Conservation (phyloP, 2,888 invertebrate species). For the Trissonchulus latispiculum region DNA sequence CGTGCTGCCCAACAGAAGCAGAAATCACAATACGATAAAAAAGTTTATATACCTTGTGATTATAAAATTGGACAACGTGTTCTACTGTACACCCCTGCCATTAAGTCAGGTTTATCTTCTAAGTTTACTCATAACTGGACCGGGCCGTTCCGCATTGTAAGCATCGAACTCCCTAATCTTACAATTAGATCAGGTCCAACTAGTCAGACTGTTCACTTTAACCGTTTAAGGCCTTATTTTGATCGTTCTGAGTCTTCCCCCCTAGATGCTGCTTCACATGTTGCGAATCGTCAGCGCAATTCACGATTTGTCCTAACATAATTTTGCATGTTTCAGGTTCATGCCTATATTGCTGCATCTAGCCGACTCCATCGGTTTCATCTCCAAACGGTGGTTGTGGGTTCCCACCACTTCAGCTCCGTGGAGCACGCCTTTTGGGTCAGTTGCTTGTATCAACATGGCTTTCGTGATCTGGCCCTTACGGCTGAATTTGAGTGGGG, state of each 20-base stretch:
- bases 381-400: too few species aligned
- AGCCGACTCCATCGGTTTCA: too few species aligned
- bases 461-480: neutral
- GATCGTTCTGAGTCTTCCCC: too few species aligned
- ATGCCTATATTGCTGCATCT: too few species aligned
- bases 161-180: neutral
- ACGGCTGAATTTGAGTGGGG: neutral
- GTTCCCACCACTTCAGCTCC: too few species aligned
- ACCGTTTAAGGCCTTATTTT: too few species aligned
- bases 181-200: neutral
- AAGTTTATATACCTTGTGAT: neutral
- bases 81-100: neutral
- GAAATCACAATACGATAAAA: neutral
- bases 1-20: neutral
- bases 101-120: neutral
- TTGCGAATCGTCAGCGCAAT: too few species aligned
- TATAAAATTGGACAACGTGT: neutral
- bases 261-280: too few species aligned
- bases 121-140: conserved; percentile 1
- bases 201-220: neutral
- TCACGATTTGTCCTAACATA: too few species aligned
- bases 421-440: neutral
- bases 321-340: too few species aligned
- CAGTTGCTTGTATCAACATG: neutral
- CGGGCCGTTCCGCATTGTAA: neutral